Evolutionary conservation across 1,140 invertebrate species (phyloP).

Genomic region (Aphidius gifuensis): DNA sequence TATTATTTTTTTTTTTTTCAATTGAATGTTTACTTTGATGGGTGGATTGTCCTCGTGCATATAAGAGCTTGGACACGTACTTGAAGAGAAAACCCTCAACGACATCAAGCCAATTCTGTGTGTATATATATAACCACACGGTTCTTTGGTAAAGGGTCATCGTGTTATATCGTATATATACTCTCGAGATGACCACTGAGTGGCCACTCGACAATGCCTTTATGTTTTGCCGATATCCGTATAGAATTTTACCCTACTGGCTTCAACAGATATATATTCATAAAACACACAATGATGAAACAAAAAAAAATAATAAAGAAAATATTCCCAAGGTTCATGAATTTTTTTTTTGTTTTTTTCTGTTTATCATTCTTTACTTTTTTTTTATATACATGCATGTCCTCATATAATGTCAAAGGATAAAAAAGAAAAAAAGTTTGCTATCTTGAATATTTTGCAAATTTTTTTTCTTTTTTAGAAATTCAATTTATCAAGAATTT

Average conservation of each 20-base stretch:
- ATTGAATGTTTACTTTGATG: constrained; percentile 3
- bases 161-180: constrained; percentile 20
- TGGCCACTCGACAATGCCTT: constrained; percentile 23
- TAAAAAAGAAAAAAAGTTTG: no score
- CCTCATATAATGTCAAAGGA: background rate
- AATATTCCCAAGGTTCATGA: constrained; percentile 9
- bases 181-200: constrained; percentile 13
- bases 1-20: background rate
- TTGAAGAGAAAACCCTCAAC: constrained; percentile 11
- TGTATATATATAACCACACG: constrained; percentile 1
- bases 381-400: background rate
- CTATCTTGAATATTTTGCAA: no score
- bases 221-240: constrained; percentile 22
- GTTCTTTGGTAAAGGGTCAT: constrained; percentile 16
- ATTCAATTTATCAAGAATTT: no score
- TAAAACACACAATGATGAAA: constrained; percentile 2
- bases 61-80: constrained; percentile 16
- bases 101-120: background rate
- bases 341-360: background rate
- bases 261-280: background rate
- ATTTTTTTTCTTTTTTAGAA: no score
- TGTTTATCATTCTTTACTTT: background rate
- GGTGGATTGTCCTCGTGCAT: background rate
- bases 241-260: no score
- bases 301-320: background rate